Conservation (phyloP, 2,888 invertebrate genomes). For the Xanthorhoe designata region DNA sequence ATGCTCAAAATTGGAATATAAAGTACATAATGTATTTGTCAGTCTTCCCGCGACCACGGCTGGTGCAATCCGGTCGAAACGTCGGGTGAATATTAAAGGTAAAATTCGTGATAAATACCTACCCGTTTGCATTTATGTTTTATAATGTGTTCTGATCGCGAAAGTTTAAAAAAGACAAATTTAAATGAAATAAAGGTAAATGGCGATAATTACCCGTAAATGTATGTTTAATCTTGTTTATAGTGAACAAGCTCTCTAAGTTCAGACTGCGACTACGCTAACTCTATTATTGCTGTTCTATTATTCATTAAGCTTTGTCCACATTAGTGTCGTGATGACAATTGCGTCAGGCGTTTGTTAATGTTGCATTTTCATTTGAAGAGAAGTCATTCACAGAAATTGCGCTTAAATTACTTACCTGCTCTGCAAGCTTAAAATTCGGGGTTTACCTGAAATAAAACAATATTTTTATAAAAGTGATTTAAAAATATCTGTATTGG, state of each 20-base stretch:
- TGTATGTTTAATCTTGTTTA: neutral
- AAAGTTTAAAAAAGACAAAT: too few relatives aligned
- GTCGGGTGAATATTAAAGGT: too few relatives aligned
- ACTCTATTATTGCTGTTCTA: constrained; percentile 3
- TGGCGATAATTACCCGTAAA: too few relatives aligned
- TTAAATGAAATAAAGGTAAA: too few relatives aligned
- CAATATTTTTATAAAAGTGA: neutral
- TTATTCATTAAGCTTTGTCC: constrained; percentile 1
- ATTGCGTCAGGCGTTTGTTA: neutral
- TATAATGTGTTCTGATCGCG: too few relatives aligned
- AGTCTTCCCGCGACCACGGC: too few relatives aligned
- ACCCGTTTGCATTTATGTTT: too few relatives aligned
- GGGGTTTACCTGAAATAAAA: constrained; percentile 39
- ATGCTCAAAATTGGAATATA: too few relatives aligned
- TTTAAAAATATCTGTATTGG: too few relatives aligned
- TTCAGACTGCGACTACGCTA: neutral
- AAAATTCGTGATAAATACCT: too few relatives aligned
- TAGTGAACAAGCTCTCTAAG: neutral
- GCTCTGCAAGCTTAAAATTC: neutral
- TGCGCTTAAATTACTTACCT: neutral
- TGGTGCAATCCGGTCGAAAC: too few relatives aligned
- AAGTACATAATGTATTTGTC: too few relatives aligned
- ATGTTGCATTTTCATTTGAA: neutral
- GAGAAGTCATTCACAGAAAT: neutral
- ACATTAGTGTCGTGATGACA: neutral